Base-by-base conservation (phyloP, 2,888 invertebrate species). In the Cremastinae sp. region DNA sequence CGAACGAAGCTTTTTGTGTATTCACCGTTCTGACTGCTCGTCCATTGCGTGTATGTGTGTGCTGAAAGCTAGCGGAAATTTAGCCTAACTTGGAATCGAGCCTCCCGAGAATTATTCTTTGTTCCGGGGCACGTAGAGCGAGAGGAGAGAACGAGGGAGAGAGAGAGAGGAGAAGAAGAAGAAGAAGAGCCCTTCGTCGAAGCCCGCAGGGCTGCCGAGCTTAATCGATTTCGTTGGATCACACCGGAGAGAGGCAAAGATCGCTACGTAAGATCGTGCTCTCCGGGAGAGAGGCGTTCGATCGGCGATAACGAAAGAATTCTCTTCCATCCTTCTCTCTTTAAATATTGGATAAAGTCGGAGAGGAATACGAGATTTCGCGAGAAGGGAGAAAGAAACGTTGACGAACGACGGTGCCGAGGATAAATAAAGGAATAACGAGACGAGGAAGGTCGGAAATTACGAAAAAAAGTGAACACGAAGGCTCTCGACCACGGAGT, bases 381-480 rank as follows among this genome's bases (percentile, higher is more conserved):
- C n/a, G n/a, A n/a, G n/a, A 70, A 58, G 59, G 65, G 41, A 55
- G 53, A 39, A 37, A 59, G 68, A 53, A 62, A 62, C n/a, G n/a
- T n/a, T n/a, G 43, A 51, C 12, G 41, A 18, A 28, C 41, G 43
- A 55, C 65, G 7, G 49, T 18, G 41, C n/a, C n/a, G 8, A 28
- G 62, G 39, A 72, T 70, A 56, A 18, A 70, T 53, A 55, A 59
- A 20, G n/a, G n/a, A 55, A 51, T 20, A 56, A 65, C 58, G 56
- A 47, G 35, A 51, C 55, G 45, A 68, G 68, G 37, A 28, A 16
- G 41, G 69, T 18, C 56, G 43, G 58, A 58, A 81, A 80, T 81
- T 81, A 79, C 81, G 5, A 3, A 28, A 28, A 81, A 79, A 74
- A 64, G 74, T 78, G 82, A 82, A 79, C 76, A 80, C 80, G 70